Base-by-base conservation (phyloP, 1,140 invertebrate genomes). In the Pogonomyrmex barbatus region DNA sequence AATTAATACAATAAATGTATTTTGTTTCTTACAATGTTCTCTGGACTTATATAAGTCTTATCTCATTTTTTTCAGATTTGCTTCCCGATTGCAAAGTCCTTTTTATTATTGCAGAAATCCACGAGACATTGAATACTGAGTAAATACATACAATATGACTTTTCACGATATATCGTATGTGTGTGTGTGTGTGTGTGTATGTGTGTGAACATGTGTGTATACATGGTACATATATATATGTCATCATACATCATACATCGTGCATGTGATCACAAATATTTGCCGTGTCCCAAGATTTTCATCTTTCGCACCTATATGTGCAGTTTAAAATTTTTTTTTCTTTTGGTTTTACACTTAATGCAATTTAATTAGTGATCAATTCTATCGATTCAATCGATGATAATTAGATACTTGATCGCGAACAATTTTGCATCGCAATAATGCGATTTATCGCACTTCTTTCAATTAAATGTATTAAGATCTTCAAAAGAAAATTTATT, bases 101-200 rank as follows among this genome's bases (percentile, higher is more conserved):
- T 77, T 65, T 87, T 56, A 9, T 91, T 85, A 71, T 89, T 85
- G 84, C 67, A 90, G 33, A 87, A 42, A 42, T 87, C 65, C 45
- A 87, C 75, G 52, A 87, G 87, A 90, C 83, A 90, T 85, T 58
- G 71, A 91, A 91, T 91, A 91, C 83, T 91, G 91, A 91, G 60
- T 89, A 89, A 90, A 67, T 67, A 52, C 17, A 73, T 82, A 87
- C 76, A 73, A 73, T 75, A 83, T 42, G 63, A 73, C 81, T 75
- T 54, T 65, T 91, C 71, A 63, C 39, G 5, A 42, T 39, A 33
- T 56, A 54, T 62, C n/a, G 12, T 63, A 47, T 36, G 17, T 12
- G 33, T 76, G 63, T 63, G 42, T 33, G 5, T 36, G 1, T 10
- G 1, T 14, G 17, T 42, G 3, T 6, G 3, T 14, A 12, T 12